Conservation (phyloP, 2,797 vertebrate species). For the Astyanax mexicanus region DNA sequence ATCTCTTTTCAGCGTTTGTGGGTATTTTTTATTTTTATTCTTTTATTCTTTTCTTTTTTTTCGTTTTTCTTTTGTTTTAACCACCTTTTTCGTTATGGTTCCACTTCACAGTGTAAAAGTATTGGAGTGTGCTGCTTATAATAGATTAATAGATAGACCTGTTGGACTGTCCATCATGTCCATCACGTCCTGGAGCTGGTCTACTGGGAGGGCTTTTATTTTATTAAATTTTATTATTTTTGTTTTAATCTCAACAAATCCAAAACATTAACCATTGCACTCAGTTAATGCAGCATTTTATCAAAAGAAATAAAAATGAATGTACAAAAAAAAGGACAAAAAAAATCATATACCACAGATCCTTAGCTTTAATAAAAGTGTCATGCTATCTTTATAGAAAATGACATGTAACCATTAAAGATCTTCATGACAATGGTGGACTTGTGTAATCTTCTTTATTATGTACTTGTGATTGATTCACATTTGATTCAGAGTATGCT, state of each 20-base stretch:
- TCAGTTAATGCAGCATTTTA: constrained; percentile 78
- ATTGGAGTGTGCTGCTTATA: constrained; percentile 67
- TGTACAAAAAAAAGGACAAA: constrained; percentile 82
- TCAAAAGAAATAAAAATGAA: constrained; percentile 82
- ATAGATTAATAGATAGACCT: constrained; percentile 69
- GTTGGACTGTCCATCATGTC: constrained; percentile 50
- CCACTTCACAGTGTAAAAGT: constrained; percentile 65
- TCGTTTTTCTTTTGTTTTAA: constrained; percentile 50
- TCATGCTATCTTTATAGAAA: constrained; percentile 87
- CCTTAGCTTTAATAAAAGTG: constrained; percentile 87
- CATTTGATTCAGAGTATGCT: constrained; percentile 8
- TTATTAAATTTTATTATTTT: constrained; percentile 30
- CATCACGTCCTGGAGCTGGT: constrained; percentile 26
- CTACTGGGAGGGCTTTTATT: constrained; percentile 17
- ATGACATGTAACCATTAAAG: constrained; percentile 89
- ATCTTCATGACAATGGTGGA: constrained; percentile 85
- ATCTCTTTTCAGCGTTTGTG: too few relatives aligned
- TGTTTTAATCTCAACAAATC: constrained; percentile 43
- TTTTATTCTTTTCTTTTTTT: constrained; percentile 4
- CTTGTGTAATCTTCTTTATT: constrained; percentile 77
- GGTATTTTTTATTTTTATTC: constrained; percentile 41
- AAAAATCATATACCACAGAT: constrained; percentile 66
- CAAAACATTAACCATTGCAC: constrained; percentile 67
- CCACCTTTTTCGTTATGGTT: constrained; percentile 53
- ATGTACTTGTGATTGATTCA: not conserved